These are phyloP conservation scores for Brachyopa scutellaris DNA, from an alignment of 2,888 invertebrate species.

Conservation along the genomic window DNA sequence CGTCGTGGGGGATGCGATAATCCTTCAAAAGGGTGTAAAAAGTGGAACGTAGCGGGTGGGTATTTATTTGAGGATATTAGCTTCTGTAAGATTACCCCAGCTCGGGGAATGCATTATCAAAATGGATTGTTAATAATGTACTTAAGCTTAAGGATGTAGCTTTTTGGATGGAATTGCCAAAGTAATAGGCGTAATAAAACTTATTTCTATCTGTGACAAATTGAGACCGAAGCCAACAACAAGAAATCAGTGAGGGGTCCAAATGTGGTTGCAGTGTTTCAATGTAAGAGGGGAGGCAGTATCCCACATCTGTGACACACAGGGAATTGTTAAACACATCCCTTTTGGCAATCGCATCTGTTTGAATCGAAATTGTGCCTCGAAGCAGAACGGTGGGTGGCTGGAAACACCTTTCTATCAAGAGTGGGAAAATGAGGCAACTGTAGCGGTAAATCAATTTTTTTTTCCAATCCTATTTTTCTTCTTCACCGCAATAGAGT, in stretches of 20 bases:
- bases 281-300: no score
- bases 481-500: no score
- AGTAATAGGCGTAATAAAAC: constrained; percentile 18
- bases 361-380: constrained; percentile 19
- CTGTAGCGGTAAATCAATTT: no score
- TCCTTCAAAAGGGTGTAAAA: no score
- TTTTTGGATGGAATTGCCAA: not conserved
- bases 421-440: no score
- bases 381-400: constrained; percentile 18
- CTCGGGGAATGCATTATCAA: constrained; percentile 37
- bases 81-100: constrained; percentile 16
- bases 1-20: no score
- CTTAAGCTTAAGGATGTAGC: constrained; percentile 23
- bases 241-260: constrained; percentile 13
- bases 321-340: constrained; percentile 6
- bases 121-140: constrained; percentile 64
- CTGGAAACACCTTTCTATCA: constrained; percentile 14
- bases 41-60: no score
- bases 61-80: constrained; percentile 20
- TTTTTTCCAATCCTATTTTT: no score
- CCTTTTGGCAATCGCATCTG: constrained; percentile 23
- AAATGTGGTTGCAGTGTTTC: constrained; percentile 36
- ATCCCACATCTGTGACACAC: not conserved
- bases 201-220: constrained; percentile 49
- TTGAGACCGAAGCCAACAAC: constrained; percentile 27